Evolutionary conservation across 2,888 invertebrate species (phyloP).

Genomic region (Platycheirus rosarum): DNA sequence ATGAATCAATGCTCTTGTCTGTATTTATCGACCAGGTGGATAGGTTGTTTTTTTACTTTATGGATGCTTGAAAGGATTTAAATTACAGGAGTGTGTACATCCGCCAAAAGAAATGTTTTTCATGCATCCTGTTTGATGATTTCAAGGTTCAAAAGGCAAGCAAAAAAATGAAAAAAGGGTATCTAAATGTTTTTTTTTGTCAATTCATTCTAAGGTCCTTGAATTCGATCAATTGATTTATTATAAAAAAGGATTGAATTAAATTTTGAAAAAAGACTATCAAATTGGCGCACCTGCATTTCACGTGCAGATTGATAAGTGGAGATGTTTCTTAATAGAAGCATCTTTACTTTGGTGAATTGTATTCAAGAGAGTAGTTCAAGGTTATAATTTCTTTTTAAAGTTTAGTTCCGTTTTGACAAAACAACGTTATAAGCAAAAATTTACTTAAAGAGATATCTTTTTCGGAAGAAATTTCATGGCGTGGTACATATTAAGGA

Average conservation of each 20-base stretch:
- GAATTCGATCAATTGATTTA: constrained; percentile 20
- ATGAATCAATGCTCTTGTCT: neutral
- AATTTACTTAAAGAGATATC: no score
- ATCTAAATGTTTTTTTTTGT: no score
- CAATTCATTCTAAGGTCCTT: no score
- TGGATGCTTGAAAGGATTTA: neutral
- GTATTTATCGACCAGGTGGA: neutral
- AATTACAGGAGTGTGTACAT: constrained; percentile 17
- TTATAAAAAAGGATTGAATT: constrained; percentile 15
- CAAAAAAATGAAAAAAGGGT: constrained; percentile 2
- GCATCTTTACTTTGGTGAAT: neutral
- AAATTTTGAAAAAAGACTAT: constrained; percentile 34
- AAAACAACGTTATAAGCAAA: no score
- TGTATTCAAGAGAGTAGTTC: neutral
- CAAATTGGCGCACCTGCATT: constrained; percentile 46
- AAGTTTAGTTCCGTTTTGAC: no score
- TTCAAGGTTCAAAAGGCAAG: constrained; percentile 44
- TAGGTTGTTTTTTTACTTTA: constrained; percentile 1
- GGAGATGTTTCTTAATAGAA: neutral
- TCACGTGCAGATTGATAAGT: neutral
- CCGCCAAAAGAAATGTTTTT: constrained; percentile 22
- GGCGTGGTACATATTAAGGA: no score
- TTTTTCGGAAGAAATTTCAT: no score
- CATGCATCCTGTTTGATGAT: constrained; percentile 16
- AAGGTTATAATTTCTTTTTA: neutral